Evolutionary conservation across 2,113 vertebrate genomes (phyloP).

Genomic region (Seriola aureovittata): DNA sequence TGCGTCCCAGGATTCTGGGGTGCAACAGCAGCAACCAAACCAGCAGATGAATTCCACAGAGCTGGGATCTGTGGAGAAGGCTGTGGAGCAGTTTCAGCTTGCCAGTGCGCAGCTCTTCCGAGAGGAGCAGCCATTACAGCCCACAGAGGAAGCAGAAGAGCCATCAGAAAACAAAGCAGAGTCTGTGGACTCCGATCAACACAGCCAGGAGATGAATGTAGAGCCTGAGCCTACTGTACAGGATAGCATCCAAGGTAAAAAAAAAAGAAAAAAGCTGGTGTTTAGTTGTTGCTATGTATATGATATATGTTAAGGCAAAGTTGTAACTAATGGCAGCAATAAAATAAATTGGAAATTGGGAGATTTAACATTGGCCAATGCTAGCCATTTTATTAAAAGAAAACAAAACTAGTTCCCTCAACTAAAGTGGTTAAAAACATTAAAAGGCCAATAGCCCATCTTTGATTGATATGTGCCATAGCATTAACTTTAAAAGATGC

Average conservation of each 20-base stretch:
- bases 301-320: not conserved
- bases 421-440: not conserved
- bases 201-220: conserved; percentile 33
- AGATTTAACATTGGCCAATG: too few species aligned
- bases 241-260: conserved; percentile 59
- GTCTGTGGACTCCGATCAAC: not conserved
- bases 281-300: not conserved
- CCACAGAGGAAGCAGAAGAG: conserved; percentile 50
- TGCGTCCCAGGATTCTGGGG: conserved; percentile 47
- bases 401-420: not conserved
- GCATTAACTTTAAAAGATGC: not conserved
- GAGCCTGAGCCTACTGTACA: conserved; percentile 19
- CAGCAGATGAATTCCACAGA: conserved; percentile 46
- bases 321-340: not conserved
- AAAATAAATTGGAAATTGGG: not conserved
- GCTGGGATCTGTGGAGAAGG: conserved; percentile 71
- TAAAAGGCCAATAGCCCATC: too few species aligned
- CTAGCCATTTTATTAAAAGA: too few species aligned
- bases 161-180: conserved; percentile 29
- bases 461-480: not conserved
- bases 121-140: conserved; percentile 62
- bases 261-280: not conserved
- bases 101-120: conserved; percentile 66
- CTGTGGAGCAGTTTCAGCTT: conserved; percentile 76
- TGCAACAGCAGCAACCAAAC: conserved; percentile 27